Percentiles rank a stretch among this genome's conserved stretches.
These are phyloP conservation scores for Pristionchus entomophagus DNA, from an alignment of 2,888 invertebrate species.

Conservation along the genomic window DNA sequence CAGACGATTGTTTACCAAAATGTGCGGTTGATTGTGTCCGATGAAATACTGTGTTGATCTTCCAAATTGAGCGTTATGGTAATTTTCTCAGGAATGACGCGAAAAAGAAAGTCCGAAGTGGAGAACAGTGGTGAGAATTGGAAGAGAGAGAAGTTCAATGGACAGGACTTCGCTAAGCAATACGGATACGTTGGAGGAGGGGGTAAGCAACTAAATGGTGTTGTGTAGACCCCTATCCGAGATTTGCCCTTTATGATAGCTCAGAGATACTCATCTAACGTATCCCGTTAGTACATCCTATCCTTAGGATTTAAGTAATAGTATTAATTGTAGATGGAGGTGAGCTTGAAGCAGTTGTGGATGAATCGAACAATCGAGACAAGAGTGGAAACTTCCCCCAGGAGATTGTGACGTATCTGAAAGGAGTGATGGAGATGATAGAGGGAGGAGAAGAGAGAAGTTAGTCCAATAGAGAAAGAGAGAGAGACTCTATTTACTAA, in stretches of 20 bases:
- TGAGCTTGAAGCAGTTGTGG: constrained; percentile 30
- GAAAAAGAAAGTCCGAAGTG: constrained; percentile 23
- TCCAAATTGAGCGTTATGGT: neutral
- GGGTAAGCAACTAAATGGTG: too few relatives aligned
- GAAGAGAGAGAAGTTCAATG: constrained; percentile 9
- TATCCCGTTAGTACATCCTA: too few relatives aligned
- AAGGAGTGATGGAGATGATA: constrained; percentile 54
- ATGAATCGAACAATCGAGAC: constrained; percentile 45
- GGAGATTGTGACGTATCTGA: constrained; percentile 60
- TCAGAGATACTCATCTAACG: neutral
- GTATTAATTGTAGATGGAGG: constrained; percentile 30
- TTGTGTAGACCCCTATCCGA: too few relatives aligned
- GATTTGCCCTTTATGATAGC: too few relatives aligned
- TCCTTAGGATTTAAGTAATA: too few relatives aligned
- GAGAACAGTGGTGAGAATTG: neutral
- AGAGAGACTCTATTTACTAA: too few relatives aligned
- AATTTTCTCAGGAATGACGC: constrained; percentile 8
- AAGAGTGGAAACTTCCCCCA: constrained; percentile 57
- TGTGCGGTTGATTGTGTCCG: neutral
- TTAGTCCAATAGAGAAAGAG: too few relatives aligned
- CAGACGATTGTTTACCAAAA: neutral
- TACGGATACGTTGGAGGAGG: constrained; percentile 47
- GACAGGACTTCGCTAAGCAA: constrained; percentile 12
- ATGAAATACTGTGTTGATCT: neutral
- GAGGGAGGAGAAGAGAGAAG: constrained; percentile 52